Evolutionary conservation across 2,797 vertebrate species (phyloP), one percentile per base, ranked within the genome.

Genomic region (Heterohyrax brucei): DNA sequence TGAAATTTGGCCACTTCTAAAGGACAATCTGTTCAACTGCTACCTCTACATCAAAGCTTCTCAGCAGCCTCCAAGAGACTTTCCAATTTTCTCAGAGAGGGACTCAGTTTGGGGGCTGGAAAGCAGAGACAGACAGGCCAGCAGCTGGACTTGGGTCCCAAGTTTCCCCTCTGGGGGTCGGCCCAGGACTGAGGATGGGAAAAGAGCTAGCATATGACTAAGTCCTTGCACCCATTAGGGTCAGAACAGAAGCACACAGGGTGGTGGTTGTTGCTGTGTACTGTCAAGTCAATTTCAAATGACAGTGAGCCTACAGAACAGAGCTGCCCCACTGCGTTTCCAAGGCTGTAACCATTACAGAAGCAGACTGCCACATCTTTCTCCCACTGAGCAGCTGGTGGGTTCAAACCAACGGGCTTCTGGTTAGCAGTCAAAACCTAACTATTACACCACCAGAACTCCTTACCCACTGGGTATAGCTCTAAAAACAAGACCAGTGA

Each of bases 21-120:
- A 96, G 96, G 96, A 96, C 97, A 98, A 94, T 96, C 97, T 97
- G 97, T 97, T 97, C 97, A 97, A 91, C 46, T 93, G 93, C 96
- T 96, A 93, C 96, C 91, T 97, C 96, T 97, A 96, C 96, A 96
- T 97, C 97, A 97, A 95, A 96, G 95, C 87, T 91, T 93, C 95
- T 92, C 89, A 70, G 87, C 86, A 94, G 93, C 91, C 84, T 95
- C 91, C 70, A 98, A 94, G 81, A 98, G 81, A 46, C 93, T 92
- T 97, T 97, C 97, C 97, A 98, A 78, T 96, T 95, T 96, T 94
- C 96, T 98, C 83, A 95, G 92, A 96, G 72, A 96, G 70, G 85
- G 96, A 97, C 97, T 95, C 95, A 96, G 94, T 84, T 97, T 94
- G 97, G 84, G 82, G 91, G 95, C 91, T 96, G 94, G 94, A 95